Percentiles rank a stretch among this genome's conserved stretches.
Evolutionary conservation across 1,140 invertebrate species (phyloP).

Genomic region (Rhopalosiphum maidis): DNA sequence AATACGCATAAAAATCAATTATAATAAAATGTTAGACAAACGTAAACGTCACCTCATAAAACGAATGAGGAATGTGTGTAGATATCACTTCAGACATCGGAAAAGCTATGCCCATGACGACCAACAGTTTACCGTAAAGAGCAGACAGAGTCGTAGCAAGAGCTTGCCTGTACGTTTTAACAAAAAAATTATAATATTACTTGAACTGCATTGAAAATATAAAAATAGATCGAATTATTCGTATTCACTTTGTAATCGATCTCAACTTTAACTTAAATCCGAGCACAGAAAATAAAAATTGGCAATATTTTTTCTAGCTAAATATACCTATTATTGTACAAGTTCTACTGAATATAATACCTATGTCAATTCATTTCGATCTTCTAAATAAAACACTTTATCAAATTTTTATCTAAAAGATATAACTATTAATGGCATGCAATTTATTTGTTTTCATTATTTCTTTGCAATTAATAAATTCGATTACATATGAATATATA

Average conservation of each 20-base stretch:
- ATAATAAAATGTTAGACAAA: background rate
- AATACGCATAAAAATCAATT: background rate
- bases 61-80: slow-evolving; percentile 88
- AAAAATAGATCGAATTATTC: background rate
- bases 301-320: no score
- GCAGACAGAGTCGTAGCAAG: slow-evolving; percentile 87
- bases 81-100: slow-evolving; percentile 92
- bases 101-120: slow-evolving; percentile 93
- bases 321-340: no score
- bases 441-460: no score
- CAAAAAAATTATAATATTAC: background rate
- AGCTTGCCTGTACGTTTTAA: slow-evolving; percentile 70
- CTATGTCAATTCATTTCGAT: no score
- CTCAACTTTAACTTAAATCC: background rate
- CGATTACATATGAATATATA: no score
- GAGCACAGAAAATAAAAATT: background rate
- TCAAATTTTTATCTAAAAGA: no score
- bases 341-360: no score
- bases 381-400: no score
- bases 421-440: no score
- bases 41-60: slow-evolving; percentile 75
- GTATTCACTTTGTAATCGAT: background rate
- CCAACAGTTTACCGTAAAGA: slow-evolving; percentile 90
- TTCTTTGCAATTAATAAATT: no score
- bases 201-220: background rate